phyloP scores from a whole-genome alignment of 2,113 vertebrate genomes.

The Rhinogobius similis region DNA sequence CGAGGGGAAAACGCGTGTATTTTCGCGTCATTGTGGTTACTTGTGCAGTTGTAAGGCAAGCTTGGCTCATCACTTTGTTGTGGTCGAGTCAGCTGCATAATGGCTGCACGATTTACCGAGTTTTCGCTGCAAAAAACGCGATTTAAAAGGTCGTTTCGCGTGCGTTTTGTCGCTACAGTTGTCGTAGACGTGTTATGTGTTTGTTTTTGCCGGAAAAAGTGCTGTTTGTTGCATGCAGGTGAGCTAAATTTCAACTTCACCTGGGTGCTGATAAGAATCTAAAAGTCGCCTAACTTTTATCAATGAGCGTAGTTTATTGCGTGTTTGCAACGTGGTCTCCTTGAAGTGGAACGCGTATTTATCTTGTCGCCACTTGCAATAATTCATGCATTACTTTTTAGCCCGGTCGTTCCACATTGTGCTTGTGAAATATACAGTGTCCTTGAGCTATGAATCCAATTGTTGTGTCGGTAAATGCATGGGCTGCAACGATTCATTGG shows the following conservation, averaged over 20 bases:
- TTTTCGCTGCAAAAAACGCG: background rate
- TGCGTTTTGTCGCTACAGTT: background rate
- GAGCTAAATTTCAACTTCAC: conserved; percentile 22
- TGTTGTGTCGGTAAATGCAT: too few relatives aligned
- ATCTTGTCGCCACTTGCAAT: background rate
- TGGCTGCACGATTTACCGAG: conserved; percentile 32
- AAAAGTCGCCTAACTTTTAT: background rate
- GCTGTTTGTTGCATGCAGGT: conserved; percentile 35
- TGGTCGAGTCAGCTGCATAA: conserved; percentile 62
- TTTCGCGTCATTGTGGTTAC: background rate
- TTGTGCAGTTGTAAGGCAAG: conserved; percentile 23
- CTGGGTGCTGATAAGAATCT: background rate
- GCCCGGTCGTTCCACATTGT: background rate
- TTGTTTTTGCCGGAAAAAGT: background rate
- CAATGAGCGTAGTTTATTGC: background rate
- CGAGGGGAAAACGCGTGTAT: background rate
- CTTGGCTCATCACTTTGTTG: conserved; percentile 67
- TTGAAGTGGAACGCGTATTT: conserved; percentile 48
- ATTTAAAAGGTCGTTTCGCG: fast-evolving
- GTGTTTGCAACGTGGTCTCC: conserved; percentile 27
- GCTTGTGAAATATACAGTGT: background rate
- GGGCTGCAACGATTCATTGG: too few relatives aligned
- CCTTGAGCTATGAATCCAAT: background rate
- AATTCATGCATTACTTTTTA: background rate
- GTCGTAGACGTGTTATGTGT: background rate